A percentile compares a stretch with the other conserved stretches of the same genome.
Conservation (phyloP, 2,797 vertebrate species). For the Oryzias dopingdopingensis region DNA sequence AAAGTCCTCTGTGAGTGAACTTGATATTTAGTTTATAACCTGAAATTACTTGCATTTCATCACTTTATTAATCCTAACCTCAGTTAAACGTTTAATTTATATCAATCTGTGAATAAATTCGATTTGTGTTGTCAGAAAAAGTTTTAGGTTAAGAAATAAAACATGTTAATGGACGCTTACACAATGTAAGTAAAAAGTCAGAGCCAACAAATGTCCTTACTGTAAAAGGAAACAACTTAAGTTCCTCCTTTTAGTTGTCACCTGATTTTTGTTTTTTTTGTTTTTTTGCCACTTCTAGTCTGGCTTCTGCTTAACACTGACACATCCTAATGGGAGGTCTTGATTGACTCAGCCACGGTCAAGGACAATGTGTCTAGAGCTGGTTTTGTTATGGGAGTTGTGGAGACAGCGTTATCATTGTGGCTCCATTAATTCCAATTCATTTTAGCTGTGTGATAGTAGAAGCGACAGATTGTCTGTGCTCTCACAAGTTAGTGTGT, state of each 20-base stretch:
- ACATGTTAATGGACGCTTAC: too few species aligned
- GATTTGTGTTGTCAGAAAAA: too few species aligned
- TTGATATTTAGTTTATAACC: too few species aligned
- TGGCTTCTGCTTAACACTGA: constrained; percentile 20
- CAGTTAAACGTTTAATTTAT: too few species aligned
- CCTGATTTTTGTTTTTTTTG: neutral
- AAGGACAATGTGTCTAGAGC: constrained; percentile 74
- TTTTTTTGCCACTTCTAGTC: constrained; percentile 8
- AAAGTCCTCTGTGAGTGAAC: too few species aligned
- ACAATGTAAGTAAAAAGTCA: neutral
- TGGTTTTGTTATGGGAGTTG: constrained; percentile 75
- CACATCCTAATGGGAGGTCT: constrained; percentile 39
- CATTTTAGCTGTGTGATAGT: constrained; percentile 76
- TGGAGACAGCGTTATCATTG: constrained; percentile 78
- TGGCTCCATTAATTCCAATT: constrained; percentile 74
- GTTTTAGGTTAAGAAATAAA: too few species aligned
- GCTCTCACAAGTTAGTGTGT: constrained; percentile 61
- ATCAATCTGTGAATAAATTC: too few species aligned
- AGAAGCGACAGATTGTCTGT: constrained; percentile 76
- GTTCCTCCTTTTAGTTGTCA: constrained; percentile 6
- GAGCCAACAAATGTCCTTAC: neutral
- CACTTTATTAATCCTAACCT: too few species aligned
- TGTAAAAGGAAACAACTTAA: neutral
- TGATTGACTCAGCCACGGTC: constrained; percentile 63
- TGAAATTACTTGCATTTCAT: too few species aligned